phyloP scores from a whole-genome alignment of 2,888 invertebrate species.

The Enchytraeus crypticus region DNA sequence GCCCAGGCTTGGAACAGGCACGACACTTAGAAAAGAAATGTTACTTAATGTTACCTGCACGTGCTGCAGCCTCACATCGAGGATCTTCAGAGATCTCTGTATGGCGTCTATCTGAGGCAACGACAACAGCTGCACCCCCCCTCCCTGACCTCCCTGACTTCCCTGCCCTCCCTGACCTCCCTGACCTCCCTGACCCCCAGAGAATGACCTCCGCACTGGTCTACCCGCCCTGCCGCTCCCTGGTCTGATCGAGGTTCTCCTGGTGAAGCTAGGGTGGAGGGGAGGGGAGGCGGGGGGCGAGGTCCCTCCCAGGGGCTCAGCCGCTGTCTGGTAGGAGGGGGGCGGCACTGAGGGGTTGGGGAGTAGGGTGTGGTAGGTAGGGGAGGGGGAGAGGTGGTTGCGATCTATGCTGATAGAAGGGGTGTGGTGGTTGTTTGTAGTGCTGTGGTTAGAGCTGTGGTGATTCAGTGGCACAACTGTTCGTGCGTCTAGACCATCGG shows the following conservation, averaged over 20 bases:
- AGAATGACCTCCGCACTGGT: neutral
- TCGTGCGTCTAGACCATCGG: too few relatives aligned
- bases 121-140: slow-evolving; percentile 44
- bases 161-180: neutral
- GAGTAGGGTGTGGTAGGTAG: too few relatives aligned
- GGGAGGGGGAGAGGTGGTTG: neutral
- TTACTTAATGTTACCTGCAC: too few relatives aligned
- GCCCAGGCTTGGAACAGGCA: too few relatives aligned
- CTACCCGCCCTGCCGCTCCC: neutral
- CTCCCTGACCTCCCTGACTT: slow-evolving; percentile 33
- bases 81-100: slow-evolving; percentile 44
- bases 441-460: too few relatives aligned
- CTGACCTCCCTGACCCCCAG: neutral
- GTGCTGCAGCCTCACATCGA: slow-evolving; percentile 47
- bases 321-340: neutral
- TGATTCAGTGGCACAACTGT: too few relatives aligned
- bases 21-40: too few relatives aligned
- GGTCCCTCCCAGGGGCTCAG: too few relatives aligned
- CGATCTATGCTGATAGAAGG: neutral
- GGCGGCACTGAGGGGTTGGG: neutral
- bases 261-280: neutral
- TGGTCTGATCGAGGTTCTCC: slow-evolving; percentile 3
- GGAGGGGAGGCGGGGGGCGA: neutral
- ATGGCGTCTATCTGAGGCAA: slow-evolving; percentile 48
- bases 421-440: neutral